These are phyloP conservation scores for Sinosuthora webbiana DNA, from an alignment of 2,113 vertebrate genomes.

Conservation along the genomic window DNA sequence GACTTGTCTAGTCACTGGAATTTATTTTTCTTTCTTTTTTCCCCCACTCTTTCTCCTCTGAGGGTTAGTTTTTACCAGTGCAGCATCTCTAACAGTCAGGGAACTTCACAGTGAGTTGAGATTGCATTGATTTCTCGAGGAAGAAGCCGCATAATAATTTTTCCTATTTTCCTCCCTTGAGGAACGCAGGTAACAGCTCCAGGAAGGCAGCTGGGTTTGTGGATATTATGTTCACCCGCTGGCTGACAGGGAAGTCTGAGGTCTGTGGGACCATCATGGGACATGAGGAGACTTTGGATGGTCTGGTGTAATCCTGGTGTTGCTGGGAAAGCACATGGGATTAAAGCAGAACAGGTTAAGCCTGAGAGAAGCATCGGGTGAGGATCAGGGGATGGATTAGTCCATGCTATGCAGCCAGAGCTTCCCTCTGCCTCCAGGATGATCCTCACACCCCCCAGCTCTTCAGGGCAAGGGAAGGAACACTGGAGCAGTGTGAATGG, in stretches of 20 bases:
- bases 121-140: background rate
- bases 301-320: rapidly evolving
- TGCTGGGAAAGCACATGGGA: rapidly evolving
- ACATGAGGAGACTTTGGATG: background rate
- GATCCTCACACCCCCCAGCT: background rate
- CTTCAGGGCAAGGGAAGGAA: background rate
- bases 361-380: background rate
- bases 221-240: background rate
- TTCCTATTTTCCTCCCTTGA: background rate
- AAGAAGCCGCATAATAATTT: constrained; percentile 11
- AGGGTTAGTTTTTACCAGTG: constrained; percentile 20
- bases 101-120: constrained; percentile 40
- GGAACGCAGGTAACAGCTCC: background rate
- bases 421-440: background rate
- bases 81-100: constrained; percentile 15
- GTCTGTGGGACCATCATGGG: background rate
- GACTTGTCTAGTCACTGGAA: background rate
- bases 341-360: background rate
- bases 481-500: rapidly evolving
- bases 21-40: background rate
- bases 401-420: background rate
- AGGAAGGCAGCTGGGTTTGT: background rate
- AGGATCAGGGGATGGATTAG: background rate
- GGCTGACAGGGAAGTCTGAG: background rate
- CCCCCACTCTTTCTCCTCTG: background rate